Evolutionary conservation across 2,888 invertebrate genomes (phyloP).

Genomic region (Tenthredo scrophulariae): DNA sequence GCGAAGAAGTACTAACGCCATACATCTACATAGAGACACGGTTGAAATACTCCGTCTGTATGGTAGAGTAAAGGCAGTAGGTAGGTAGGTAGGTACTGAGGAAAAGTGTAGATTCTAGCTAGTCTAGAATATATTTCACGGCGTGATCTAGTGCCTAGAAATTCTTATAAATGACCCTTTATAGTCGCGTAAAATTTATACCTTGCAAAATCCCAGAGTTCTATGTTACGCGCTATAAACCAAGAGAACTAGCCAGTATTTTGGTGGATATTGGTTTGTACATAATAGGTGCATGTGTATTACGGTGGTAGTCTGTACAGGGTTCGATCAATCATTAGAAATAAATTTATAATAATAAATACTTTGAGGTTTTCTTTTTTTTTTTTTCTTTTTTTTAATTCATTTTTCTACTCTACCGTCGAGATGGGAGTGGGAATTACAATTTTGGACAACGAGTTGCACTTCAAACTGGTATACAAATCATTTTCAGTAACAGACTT

Average conservation of each 20-base stretch:
- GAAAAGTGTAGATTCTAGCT: constrained; percentile 13
- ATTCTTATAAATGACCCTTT: constrained; percentile 48
- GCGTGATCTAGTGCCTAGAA: constrained; percentile 35
- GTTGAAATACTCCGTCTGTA: background rate
- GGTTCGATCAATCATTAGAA: background rate
- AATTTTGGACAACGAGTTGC: background rate
- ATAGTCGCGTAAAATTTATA: constrained; percentile 40
- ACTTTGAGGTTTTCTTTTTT: too few species aligned
- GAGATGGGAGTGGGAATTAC: background rate
- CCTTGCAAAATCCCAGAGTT: constrained; percentile 31
- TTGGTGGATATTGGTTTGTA: background rate
- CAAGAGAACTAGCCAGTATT: background rate
- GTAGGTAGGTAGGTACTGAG: background rate
- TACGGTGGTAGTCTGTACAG: too few species aligned
- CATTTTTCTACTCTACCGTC: too few species aligned
- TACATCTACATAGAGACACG: background rate
- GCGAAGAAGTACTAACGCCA: background rate
- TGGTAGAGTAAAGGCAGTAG: background rate
- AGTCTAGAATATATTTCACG: constrained; percentile 9
- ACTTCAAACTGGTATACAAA: background rate
- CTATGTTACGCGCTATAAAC: constrained; percentile 33
- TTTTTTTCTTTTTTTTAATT: too few species aligned
- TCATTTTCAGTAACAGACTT: background rate
- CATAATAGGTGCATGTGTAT: too few species aligned
- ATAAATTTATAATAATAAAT: too few species aligned